Base-by-base conservation (phyloP, 1,140 invertebrate species). In the Ceratoteleas bidentatus region DNA sequence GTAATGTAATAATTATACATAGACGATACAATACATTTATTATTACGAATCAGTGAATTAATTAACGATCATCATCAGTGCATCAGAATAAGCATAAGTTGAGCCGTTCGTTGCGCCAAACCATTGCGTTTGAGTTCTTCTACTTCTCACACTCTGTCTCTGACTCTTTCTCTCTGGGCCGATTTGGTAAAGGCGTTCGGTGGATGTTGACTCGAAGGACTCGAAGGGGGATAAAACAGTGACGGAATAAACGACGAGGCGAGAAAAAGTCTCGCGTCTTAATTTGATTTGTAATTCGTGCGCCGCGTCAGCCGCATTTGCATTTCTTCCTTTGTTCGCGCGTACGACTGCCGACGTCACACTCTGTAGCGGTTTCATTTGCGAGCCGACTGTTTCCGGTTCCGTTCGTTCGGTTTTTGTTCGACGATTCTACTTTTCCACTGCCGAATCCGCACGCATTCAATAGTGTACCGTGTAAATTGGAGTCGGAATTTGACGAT, bases 1-100 rank as follows among this genome's bases (percentile, higher is more conserved):
- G 90, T 89, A 90, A 89, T 89, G 90, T 90, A 90, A 90, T 90
- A 89, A 90, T 89, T 91, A 90, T 90, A 90, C 87, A 90, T 90
- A 90, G 89, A 90, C 87, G 87, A 86, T 90, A 90, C 86, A 89
- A 68, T 89, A 87, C 85, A 87, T 88, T 84, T 84, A 88, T 86
- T 88, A 87, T 89, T 87, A 88, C 85, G 84, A 85, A 83, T 86
- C 83, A 85, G 81, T 86, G 85, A 84, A 82, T 86, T 72, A 85
- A 77, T 77, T 68, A 70, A 70, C 85, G 74, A 89, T 89, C 88
- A 90, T 89, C 87, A 90, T 89, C 86, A 87, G 87, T 89, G 86
- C 88, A 89, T 90, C 88, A 90, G 90, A 90, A 89, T 90, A 91
- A 90, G 87, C 85, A 87, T 90, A 90, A 90, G 88, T 90, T 88